phyloP scores from a whole-genome alignment of 2,797 vertebrate genomes.

The Basileuterus tristriatus region DNA sequence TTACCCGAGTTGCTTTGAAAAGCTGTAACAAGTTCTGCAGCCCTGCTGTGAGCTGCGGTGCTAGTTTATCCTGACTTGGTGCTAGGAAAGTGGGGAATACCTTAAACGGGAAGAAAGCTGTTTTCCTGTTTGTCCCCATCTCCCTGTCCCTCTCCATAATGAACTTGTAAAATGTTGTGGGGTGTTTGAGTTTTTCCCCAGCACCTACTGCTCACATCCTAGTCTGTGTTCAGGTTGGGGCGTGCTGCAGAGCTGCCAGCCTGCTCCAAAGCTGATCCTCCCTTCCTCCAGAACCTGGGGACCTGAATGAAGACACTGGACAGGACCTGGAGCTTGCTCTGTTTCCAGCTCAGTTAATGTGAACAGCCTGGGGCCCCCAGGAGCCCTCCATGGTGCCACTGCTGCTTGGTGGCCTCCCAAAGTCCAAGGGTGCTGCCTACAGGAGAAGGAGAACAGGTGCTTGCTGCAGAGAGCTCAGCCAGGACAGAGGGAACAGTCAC shows the following conservation, averaged over 20 bases:
- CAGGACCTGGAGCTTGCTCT: not conserved
- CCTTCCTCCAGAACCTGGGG: not conserved
- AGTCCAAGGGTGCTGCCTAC: accelerated
- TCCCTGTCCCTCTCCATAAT: not conserved
- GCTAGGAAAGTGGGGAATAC: not conserved
- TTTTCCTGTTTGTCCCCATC: not conserved
- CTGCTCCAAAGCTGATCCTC: not conserved
- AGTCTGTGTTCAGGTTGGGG: not conserved
- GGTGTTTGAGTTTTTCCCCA: accelerated
- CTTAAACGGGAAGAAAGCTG: not conserved
- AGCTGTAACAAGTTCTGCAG: not conserved
- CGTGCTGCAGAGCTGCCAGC: accelerated
- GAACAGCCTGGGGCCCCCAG: not conserved
- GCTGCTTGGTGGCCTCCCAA: not conserved
- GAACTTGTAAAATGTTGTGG: not conserved
- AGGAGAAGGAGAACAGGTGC: not conserved
- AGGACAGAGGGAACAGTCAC: not conserved
- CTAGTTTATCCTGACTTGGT: not conserved
- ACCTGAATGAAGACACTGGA: not conserved
- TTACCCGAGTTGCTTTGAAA: not conserved
- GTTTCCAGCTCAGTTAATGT: not conserved
- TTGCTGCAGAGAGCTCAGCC: not conserved
- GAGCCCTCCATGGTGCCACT: accelerated
- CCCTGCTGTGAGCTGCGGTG: not conserved
- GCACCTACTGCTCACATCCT: accelerated